Evolutionary conservation across 2,797 vertebrate genomes (phyloP), one percentile per base, ranked within the genome.

Genomic region (Agapornis canus): DNA sequence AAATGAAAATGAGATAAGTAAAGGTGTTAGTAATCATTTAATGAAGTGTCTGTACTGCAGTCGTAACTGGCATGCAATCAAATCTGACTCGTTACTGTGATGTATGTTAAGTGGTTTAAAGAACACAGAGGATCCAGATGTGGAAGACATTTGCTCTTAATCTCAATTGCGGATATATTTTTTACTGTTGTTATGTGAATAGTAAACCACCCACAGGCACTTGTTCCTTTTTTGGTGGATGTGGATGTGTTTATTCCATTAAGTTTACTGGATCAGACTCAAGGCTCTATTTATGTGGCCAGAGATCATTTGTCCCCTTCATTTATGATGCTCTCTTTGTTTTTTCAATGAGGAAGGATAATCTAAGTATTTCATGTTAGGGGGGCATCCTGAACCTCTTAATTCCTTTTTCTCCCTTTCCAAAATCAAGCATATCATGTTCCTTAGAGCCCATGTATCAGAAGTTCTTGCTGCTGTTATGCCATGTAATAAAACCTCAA

Each of bases 401-500:
- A 37, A 65, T 82, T 85, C 8, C 21, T 22, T 14, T 12, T 59
- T 42, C 29, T 39, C 13, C 11, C 35, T 37, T 43, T 31, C 19
- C 39, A 3, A 88, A 66, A 66, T 59, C 32, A 66, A 70, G 47
- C 56, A 18, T 85, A 26, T 76, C 51, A 0, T 78, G 63, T 90
- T 94, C 73, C 56, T 48, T 60, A 70, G 54, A 81, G 59, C 70
- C 87, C 32, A n/a, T 26, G 32, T n/a, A 76, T 61, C 42, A 72
- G 76, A 84, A 93, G 79, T 70, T 95, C 76, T 88, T 61, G 65
- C 72, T 94, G 87, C 72, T 87, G 20, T 68, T 92, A 25, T 8
- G 5, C 72, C 82, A 16, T 73, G 51, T 79, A 76, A 81, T 82
- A 79, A 86, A 96, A 66, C 84, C 66, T 70, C 83, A 80, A 91